Evolutionary conservation across 23 tunicate species (phyloP).

Genomic region (Clavelina lepadiformis): DNA sequence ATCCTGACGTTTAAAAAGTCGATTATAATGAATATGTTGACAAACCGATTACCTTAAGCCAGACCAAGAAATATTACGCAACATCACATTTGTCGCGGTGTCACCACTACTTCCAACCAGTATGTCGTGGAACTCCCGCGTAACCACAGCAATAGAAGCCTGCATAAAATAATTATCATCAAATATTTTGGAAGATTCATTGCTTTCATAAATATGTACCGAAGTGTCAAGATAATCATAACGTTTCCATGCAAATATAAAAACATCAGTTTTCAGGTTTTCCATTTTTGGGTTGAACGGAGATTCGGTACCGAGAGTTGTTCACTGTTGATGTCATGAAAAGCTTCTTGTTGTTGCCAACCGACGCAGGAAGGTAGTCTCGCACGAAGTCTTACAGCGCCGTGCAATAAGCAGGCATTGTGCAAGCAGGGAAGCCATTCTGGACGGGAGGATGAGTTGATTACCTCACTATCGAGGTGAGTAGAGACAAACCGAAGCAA

Average conservation of each 20-base stretch:
- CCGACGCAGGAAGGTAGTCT: constrained; percentile 76
- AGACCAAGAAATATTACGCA: constrained; percentile 73
- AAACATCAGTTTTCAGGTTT: background rate
- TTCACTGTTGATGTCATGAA: constrained; percentile 37
- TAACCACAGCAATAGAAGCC: constrained; percentile 55
- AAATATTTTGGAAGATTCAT: too few relatives aligned
- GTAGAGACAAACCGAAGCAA: constrained; percentile 67
- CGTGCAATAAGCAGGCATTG: constrained; percentile 75
- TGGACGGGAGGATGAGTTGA: constrained; percentile 65
- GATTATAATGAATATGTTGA: too few relatives aligned
- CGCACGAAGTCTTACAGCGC: constrained; percentile 62
- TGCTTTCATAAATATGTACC: too few relatives aligned
- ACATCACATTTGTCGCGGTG: constrained; percentile 49
- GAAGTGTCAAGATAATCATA: too few relatives aligned
- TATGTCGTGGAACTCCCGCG: constrained; percentile 66
- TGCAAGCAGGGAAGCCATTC: constrained; percentile 93
- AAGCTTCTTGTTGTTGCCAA: constrained; percentile 70
- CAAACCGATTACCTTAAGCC: constrained; percentile 49
- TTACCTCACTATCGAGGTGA: constrained; percentile 53
- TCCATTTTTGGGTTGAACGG: background rate
- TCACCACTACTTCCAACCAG: constrained; percentile 43
- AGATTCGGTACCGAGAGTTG: constrained; percentile 29
- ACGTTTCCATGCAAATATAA: background rate
- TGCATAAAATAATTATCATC: background rate
- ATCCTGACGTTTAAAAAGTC: too few relatives aligned